A percentile compares a stretch with the other conserved stretches of the same genome.
Conservation (phyloP, 2,888 invertebrate genomes). For the Nephrotoma guestfalica region DNA sequence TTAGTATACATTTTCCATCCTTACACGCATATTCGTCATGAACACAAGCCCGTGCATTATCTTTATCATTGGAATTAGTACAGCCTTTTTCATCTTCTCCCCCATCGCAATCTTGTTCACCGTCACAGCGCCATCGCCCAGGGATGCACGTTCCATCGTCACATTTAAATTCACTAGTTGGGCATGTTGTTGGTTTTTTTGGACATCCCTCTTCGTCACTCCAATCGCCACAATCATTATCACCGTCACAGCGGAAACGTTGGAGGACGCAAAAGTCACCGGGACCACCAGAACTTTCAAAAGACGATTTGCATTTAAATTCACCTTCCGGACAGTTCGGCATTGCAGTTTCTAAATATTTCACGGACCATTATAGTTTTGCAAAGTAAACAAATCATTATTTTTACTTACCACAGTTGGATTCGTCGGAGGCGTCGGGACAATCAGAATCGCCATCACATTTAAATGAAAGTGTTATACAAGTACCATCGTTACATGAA, state of each 20-base stretch:
- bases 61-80: conserved; percentile 31
- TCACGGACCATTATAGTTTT: not conserved
- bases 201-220: conserved; percentile 72
- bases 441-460: conserved; percentile 68
- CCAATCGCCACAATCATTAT: conserved; percentile 79
- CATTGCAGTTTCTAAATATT: conserved; percentile 28
- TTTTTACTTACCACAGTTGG: conserved; percentile 43
- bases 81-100: conserved; percentile 67
- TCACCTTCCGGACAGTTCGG: conserved; percentile 56
- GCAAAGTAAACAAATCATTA: not conserved
- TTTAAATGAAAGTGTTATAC: conserved; percentile 55
- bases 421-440: conserved; percentile 58
- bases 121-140: conserved; percentile 63
- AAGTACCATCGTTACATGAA: conserved; percentile 51
- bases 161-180: conserved; percentile 51
- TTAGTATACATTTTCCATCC: conserved; percentile 57
- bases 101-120: conserved; percentile 62
- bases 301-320: conserved; percentile 55
- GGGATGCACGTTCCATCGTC: conserved; percentile 65
- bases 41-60: conserved; percentile 49
- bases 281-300: conserved; percentile 28
- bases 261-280: conserved; percentile 50
- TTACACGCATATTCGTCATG: conserved; percentile 58
- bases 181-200: conserved; percentile 48
- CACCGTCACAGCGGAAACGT: conserved; percentile 68